Evolutionary conservation across 1,140 invertebrate genomes (phyloP).

Genomic region (Drosophila setifemur): DNA sequence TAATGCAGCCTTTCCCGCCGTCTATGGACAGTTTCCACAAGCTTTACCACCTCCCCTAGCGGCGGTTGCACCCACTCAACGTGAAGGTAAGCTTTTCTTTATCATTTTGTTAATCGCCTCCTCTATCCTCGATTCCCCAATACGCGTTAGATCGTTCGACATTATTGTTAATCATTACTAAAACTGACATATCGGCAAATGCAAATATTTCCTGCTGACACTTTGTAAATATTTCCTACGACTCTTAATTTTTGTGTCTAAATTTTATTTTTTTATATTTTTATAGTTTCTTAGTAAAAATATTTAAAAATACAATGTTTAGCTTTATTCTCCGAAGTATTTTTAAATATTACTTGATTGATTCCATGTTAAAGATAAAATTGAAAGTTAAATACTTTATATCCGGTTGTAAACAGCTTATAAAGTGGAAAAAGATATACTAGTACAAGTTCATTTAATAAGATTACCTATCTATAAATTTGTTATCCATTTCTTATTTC

Average conservation of each 20-base stretch:
- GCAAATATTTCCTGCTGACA: conserved; percentile 25
- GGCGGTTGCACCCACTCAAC: conserved; percentile 93
- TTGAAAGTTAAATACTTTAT: no score
- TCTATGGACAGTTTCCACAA: conserved; percentile 97
- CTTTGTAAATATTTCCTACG: conserved; percentile 32
- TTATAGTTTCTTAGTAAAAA: no score
- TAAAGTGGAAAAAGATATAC: no score
- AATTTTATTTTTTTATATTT: no score
- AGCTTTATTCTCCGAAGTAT: no score
- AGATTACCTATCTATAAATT: no score
- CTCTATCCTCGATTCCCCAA: conserved; percentile 2
- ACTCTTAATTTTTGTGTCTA: conserved; percentile 26
- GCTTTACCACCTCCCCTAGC: conserved; percentile 95
- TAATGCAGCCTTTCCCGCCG: conserved; percentile 96
- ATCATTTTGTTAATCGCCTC: conserved; percentile 55
- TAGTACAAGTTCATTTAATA: no score
- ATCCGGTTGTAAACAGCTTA: no score
- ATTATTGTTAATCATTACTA: conserved; percentile 47
- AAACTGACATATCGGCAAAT: conserved; percentile 41
- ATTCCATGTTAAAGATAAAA: no score
- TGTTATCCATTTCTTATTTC: no score
- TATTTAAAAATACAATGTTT: no score
- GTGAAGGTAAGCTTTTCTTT: conserved; percentile 93
- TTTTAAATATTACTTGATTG: no score
- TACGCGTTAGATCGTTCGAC: conserved; percentile 22